Evolutionary conservation across 2,888 invertebrate genomes (phyloP).

Genomic region (Zygogramma bicolorata): DNA sequence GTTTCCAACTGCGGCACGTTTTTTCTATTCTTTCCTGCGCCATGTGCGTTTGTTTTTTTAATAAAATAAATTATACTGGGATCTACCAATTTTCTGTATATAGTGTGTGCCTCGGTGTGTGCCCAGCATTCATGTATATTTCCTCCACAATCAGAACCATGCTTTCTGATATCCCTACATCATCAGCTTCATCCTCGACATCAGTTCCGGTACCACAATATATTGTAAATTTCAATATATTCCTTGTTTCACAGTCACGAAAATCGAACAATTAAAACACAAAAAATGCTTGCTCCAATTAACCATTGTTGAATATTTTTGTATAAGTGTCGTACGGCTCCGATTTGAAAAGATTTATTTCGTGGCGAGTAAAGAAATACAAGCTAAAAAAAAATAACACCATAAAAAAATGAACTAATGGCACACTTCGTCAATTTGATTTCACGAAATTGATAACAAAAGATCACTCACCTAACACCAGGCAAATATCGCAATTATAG

Average conservation of each 20-base stretch:
- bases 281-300: too few relatives aligned
- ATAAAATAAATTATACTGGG: slow-evolving; percentile 7
- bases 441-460: too few relatives aligned
- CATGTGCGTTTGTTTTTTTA: slow-evolving; percentile 26
- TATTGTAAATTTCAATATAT: slow-evolving; percentile 47
- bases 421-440: too few relatives aligned
- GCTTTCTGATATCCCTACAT: slow-evolving; percentile 23
- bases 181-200: slow-evolving; percentile 20
- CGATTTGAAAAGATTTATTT: too few relatives aligned
- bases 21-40: slow-evolving; percentile 27
- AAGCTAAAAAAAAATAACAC: too few relatives aligned
- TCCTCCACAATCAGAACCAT: slow-evolving; percentile 30
- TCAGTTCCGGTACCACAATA: slow-evolving; percentile 44
- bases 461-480: too few relatives aligned
- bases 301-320: too few relatives aligned
- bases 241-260: slow-evolving; percentile 19
- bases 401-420: too few relatives aligned
- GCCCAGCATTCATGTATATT: slow-evolving; percentile 22
- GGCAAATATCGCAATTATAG: too few relatives aligned
- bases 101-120: too few relatives aligned
- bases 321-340: too few relatives aligned
- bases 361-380: too few relatives aligned
- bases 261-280: slow-evolving; percentile 36
- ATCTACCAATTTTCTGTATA: slow-evolving; percentile 36
- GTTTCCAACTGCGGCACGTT: slow-evolving; percentile 27